These are phyloP conservation scores for Orbicella faveolata DNA, from an alignment of 64 coral and sea anemone species.

Conservation along the genomic window DNA sequence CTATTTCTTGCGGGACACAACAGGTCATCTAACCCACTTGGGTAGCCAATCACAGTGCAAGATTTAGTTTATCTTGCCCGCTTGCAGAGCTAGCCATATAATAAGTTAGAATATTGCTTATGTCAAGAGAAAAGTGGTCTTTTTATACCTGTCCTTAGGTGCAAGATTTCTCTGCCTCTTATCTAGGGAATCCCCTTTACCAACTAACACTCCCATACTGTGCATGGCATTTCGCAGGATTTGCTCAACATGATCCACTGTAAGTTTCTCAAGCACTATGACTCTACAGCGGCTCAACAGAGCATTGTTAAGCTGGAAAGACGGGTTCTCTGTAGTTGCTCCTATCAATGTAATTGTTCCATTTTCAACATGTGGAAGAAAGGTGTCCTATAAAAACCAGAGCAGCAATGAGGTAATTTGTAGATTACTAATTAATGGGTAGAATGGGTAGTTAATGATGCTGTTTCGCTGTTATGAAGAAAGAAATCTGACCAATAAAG, in stretches of 20 bases:
- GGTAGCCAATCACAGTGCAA: too few species aligned
- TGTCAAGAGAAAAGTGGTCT: too few species aligned
- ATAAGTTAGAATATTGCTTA: too few species aligned
- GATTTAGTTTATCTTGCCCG: too few species aligned
- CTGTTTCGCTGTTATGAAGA: too few species aligned
- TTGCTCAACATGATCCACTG: conserved; percentile 58
- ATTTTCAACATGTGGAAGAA: conserved; percentile 99
- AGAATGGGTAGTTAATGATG: too few species aligned
- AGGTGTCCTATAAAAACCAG: conserved; percentile 70
- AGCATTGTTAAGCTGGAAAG: conserved; percentile 94
- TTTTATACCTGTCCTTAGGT: neutral
- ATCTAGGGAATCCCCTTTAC: neutral
- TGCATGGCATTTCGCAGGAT: conserved; percentile 71
- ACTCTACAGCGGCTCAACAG: conserved; percentile 94
- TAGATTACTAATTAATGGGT: neutral
- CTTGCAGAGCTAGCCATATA: neutral
- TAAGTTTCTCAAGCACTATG: conserved; percentile 90
- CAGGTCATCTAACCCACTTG: too few species aligned
- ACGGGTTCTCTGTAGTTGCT: conserved; percentile 98
- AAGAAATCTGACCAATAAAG: too few species aligned
- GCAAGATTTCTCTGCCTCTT: neutral
- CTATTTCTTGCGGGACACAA: too few species aligned
- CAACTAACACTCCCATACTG: conserved; percentile 41
- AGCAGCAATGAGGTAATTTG: neutral
- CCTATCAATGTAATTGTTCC: conserved; percentile 99